Percentiles rank a stretch among this genome's conserved stretches.
Conservation (phyloP, 2,113 vertebrate species). For the Paedocypris sp. region DNA sequence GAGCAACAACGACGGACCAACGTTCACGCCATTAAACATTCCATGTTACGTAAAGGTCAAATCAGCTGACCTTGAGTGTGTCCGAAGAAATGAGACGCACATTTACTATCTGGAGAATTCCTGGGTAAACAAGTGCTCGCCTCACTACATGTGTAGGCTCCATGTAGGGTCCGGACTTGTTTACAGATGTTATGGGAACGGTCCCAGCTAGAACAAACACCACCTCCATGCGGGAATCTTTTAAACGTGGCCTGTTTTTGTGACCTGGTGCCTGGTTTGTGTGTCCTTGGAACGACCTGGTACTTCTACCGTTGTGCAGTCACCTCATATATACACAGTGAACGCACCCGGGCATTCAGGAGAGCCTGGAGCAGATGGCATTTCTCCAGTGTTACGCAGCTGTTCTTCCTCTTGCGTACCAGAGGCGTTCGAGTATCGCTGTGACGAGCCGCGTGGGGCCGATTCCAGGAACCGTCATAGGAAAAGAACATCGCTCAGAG, state of each 20-base stretch:
- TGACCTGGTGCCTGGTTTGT: too few relatives aligned
- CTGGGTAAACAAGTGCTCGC: slow-evolving; percentile 4
- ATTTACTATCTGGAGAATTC: background rate
- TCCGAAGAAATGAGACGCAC: background rate
- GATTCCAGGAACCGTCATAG: slow-evolving; percentile 8
- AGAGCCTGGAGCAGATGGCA: background rate
- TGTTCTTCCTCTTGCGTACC: background rate
- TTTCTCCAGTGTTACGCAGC: background rate
- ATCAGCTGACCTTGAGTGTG: background rate
- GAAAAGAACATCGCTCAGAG: background rate
- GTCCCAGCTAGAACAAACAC: background rate
- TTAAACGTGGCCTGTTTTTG: too few relatives aligned
- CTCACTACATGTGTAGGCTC: background rate
- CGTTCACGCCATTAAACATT: too few relatives aligned
- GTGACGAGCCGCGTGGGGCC: background rate
- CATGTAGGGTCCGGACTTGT: background rate
- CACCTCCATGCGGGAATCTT: background rate
- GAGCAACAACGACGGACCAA: background rate
- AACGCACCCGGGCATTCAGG: background rate
- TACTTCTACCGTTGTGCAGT: too few relatives aligned
- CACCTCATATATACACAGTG: too few relatives aligned
- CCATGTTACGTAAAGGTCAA: background rate
- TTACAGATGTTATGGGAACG: background rate
- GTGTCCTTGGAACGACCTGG: background rate
- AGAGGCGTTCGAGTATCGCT: background rate